Evolutionary conservation across 2,797 vertebrate genomes (phyloP).

Genomic region (Babyrousa celebensis): DNA sequence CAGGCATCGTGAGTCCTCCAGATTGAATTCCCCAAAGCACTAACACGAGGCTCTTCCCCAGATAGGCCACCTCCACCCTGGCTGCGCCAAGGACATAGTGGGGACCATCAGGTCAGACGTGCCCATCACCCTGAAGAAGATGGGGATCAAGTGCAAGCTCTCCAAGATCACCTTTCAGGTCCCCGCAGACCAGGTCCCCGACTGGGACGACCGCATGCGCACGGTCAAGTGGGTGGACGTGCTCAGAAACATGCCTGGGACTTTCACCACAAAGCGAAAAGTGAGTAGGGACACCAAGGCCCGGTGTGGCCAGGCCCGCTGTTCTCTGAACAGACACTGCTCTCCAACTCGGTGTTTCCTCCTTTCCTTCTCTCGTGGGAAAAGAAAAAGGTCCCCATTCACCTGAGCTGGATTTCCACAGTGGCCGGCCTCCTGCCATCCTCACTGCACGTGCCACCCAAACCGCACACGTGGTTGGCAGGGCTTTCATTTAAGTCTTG

Average conservation of each 20-base stretch:
- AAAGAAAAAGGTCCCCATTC: neutral
- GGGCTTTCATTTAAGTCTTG: neutral
- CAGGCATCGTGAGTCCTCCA: neutral
- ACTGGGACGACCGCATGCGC: slow-evolving; percentile 95
- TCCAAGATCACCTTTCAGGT: slow-evolving; percentile 91
- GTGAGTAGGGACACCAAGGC: slow-evolving; percentile 87
- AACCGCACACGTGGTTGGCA: too few species aligned
- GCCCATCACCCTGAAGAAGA: slow-evolving; percentile 88
- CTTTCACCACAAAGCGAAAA: slow-evolving; percentile 90
- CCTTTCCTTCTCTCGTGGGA: neutral
- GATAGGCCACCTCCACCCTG: slow-evolving; percentile 96
- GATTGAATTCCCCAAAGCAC: slow-evolving; percentile 6
- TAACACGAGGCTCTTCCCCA: slow-evolving; percentile 82
- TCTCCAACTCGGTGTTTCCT: neutral
- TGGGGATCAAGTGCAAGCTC: slow-evolving; percentile 92
- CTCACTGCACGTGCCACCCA: fast-evolving
- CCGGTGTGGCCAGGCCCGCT: neutral
- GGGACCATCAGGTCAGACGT: slow-evolving; percentile 93
- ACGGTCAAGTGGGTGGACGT: slow-evolving; percentile 92
- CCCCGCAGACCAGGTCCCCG: slow-evolving; percentile 92
- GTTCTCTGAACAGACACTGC: neutral
- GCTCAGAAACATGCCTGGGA: neutral
- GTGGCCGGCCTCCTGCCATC: neutral
- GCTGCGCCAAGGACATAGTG: slow-evolving; percentile 94
- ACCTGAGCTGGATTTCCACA: slow-evolving; percentile 37